Evolutionary conservation across 1,140 invertebrate genomes (phyloP).

Genomic region (Orchesella cincta): DNA sequence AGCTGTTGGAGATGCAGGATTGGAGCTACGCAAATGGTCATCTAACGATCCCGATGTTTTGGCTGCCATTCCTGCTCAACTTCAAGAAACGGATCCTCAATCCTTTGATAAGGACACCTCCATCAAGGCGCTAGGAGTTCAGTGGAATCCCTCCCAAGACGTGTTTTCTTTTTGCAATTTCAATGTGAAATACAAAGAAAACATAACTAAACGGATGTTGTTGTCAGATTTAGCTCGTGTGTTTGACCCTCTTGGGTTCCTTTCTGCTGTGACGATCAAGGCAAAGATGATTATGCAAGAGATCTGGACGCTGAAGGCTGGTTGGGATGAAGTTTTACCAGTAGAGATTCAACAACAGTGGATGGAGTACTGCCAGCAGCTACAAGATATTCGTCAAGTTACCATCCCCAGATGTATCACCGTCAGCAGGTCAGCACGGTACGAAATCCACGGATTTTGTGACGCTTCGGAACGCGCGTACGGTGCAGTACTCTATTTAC

Average conservation of each 20-base stretch:
- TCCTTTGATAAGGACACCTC: slow-evolving; percentile 40
- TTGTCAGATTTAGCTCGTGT: slow-evolving; percentile 37
- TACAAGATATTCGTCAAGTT: neutral
- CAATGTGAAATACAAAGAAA: neutral
- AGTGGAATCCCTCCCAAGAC: slow-evolving; percentile 53
- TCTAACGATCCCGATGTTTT: slow-evolving; percentile 52
- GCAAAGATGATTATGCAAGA: slow-evolving; percentile 45
- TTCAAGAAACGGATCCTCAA: slow-evolving; percentile 26
- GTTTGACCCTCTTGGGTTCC: slow-evolving; percentile 46
- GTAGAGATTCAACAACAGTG: slow-evolving; percentile 27
- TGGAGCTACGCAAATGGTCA: slow-evolving; percentile 55
- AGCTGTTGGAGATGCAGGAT: slow-evolving; percentile 48
- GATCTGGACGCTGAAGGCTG: slow-evolving; percentile 36
- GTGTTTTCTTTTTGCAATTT: slow-evolving; percentile 12
- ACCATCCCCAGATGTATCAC: neutral
- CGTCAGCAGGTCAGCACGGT: neutral
- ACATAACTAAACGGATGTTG: slow-evolving; percentile 41
- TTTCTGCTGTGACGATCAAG: slow-evolving; percentile 33
- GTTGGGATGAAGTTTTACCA: slow-evolving; percentile 44
- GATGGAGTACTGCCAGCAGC: slow-evolving; percentile 29
- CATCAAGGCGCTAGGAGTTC: slow-evolving; percentile 52
- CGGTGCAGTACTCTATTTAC: slow-evolving; percentile 56
- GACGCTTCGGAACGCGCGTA: slow-evolving; percentile 56
- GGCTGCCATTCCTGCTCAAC: slow-evolving; percentile 30
- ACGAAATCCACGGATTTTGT: slow-evolving; percentile 54